phyloP scores from a whole-genome alignment of 2,113 vertebrate genomes.

The Ceuthmochares aereus region DNA sequence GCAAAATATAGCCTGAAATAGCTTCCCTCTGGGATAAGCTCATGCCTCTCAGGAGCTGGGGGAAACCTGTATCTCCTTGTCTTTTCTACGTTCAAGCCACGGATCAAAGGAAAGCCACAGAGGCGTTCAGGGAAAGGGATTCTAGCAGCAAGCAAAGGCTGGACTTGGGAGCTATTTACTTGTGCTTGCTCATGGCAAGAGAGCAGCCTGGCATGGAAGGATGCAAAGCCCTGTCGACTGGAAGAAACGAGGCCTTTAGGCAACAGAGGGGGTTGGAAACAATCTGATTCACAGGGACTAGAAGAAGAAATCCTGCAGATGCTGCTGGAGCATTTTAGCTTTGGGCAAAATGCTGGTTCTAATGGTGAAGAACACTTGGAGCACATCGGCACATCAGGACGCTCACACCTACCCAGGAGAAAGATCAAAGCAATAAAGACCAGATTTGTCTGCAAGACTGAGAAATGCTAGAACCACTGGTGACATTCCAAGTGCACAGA shows the following conservation, averaged over 20 bases:
- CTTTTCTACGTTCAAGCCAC: not conserved
- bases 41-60: not conserved
- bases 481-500: not conserved
- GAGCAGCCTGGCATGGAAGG: not conserved
- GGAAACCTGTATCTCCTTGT: not conserved
- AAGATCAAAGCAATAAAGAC: not conserved
- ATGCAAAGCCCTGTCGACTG: not conserved
- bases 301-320: not conserved
- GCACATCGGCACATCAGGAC: not conserved
- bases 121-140: not conserved
- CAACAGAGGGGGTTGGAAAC: not conserved
- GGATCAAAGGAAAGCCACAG: not conserved
- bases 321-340: not conserved
- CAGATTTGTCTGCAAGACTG: not conserved
- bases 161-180: not conserved
- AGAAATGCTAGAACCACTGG: not conserved
- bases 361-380: not conserved
- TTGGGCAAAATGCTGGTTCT: not conserved
- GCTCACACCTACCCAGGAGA: not conserved
- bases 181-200: not conserved
- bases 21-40: not conserved
- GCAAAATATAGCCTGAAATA: not conserved
- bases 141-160: not conserved
- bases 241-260: not conserved
- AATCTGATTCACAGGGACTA: no score